Base-by-base conservation (phyloP, 2,113 vertebrate genomes). In the Danio rerio region DNA sequence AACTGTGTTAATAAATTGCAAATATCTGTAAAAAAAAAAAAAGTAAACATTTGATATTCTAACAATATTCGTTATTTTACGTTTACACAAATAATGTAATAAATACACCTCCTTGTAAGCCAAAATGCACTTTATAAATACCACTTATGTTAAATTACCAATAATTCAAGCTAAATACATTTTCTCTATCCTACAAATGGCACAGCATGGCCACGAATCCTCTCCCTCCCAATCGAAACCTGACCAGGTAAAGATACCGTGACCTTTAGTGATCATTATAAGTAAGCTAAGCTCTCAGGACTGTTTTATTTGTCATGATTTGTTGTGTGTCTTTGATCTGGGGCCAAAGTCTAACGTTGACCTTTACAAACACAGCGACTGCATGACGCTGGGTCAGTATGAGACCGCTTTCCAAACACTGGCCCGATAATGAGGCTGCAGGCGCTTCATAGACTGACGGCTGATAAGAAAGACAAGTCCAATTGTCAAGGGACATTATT, bases 201-300 rank as follows among this genome's bases (percentile, higher is more conserved):
- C 4, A 47, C 13, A 20, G 18, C 15, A 75, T 58, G 55, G 45
- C 9, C n/a, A 4, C 20, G 10, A n/a, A n/a, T n/a, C n/a, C n/a
- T n/a, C n/a, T n/a, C n/a, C n/a, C n/a, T n/a, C n/a, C n/a, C n/a
- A n/a, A n/a, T 43, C 42, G 16, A 12, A 42, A 65, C 9, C 13
- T 16, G 21, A 15, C 47, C 61, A 66, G 61, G 61, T 43, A n/a
- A n/a, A n/a, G n/a, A n/a, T 63, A 18, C 18, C 10, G 61, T 66
- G 61, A 55, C 47, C 76, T 78, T 66, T 66, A 43, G 18, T 43
- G 45, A 66, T 78, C 61, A 78, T 78, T 78, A 66, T 18, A 78
- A 10, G 18, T 66, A 53, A 55, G 13, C 76, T 66, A n/a, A n/a
- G n/a, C n/a, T n/a, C 61, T 53, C 61, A 65, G 15, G 11, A 62